phyloP scores from a whole-genome alignment of 2,888 invertebrate genomes.

The Rhynchonema sp. region DNA sequence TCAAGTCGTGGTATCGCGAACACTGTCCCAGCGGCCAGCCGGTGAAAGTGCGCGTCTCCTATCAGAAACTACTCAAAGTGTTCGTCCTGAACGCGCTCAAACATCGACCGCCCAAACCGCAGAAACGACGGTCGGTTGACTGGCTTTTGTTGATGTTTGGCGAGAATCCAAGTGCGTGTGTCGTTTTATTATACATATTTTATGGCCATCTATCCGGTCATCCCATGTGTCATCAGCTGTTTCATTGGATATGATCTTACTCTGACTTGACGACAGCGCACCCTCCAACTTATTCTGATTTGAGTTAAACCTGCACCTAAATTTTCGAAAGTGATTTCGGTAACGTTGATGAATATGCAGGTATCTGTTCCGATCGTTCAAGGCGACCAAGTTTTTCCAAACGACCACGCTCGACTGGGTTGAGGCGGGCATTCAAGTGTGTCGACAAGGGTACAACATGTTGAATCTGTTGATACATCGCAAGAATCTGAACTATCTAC shows the following conservation, averaged over 20 bases:
- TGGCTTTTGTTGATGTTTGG: too few relatives aligned
- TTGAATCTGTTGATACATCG: slow-evolving; percentile 91
- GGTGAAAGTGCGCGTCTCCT: slow-evolving; percentile 95
- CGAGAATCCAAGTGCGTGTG: too few relatives aligned
- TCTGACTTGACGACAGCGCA: too few relatives aligned
- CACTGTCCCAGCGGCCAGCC: slow-evolving; percentile 42
- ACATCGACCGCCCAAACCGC: slow-evolving; percentile 89
- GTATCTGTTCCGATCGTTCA: slow-evolving; percentile 92
- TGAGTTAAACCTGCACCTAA: too few relatives aligned
- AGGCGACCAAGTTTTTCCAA: slow-evolving; percentile 99
- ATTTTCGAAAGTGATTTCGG: too few relatives aligned
- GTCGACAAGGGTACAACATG: slow-evolving; percentile 99
- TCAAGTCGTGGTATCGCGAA: slow-evolving; percentile 63
- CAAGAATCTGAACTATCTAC: slow-evolving; percentile 95
- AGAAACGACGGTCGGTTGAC: slow-evolving; percentile 58
- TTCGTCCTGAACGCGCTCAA: slow-evolving; percentile 93
- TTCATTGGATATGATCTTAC: background rate
- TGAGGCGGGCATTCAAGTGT: slow-evolving; percentile 81
- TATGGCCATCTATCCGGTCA: background rate
- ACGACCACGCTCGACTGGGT: slow-evolving; percentile 99
- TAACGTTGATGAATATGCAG: too few relatives aligned
- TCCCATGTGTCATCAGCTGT: background rate
- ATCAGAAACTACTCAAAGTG: slow-evolving; percentile 93
- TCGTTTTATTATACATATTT: too few relatives aligned
- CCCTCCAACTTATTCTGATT: too few relatives aligned